Conservation (phyloP, 2,113 vertebrate genomes). For the Ophthalmolycus amberensis region DNA sequence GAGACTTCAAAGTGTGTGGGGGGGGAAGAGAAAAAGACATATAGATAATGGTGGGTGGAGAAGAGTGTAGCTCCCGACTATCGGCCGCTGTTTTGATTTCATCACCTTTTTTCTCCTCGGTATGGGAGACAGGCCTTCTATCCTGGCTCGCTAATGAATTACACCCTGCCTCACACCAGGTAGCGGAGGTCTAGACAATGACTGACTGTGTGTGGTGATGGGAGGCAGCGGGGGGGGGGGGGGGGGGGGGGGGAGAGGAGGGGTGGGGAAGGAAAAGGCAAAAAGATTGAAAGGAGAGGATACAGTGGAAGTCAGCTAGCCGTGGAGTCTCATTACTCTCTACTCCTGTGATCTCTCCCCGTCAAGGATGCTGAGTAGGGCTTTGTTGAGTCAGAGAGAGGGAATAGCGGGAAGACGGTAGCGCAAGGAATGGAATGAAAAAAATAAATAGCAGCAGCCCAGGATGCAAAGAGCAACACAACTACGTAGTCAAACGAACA, state of each 20-base stretch:
- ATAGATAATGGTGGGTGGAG: constrained; percentile 24
- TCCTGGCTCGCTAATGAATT: constrained; percentile 78
- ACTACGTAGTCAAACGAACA: constrained; percentile 56
- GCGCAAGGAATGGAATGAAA: constrained; percentile 33
- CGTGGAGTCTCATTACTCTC: constrained; percentile 75
- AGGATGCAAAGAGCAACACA: constrained; percentile 46
- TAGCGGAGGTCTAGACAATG: constrained; percentile 70
- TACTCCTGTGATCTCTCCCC: constrained; percentile 74
- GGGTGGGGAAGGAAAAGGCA: neutral
- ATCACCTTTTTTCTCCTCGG: constrained; percentile 54
- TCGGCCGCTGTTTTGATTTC: constrained; percentile 69
- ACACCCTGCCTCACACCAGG: constrained; percentile 74
- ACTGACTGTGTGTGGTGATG: constrained; percentile 66
- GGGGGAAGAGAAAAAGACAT: neutral
- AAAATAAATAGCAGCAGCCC: constrained; percentile 30
- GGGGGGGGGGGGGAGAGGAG: neutral
- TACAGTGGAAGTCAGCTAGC: constrained; percentile 66
- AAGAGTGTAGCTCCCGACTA: constrained; percentile 36
- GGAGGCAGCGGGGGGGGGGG: neutral
- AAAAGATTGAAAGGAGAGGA: constrained; percentile 53
- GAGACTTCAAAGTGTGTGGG: constrained; percentile 53
- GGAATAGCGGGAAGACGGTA: constrained; percentile 26
- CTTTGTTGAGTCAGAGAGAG: constrained; percentile 73
- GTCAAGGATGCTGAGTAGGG: constrained; percentile 77
- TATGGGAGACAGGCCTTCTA: constrained; percentile 53